A percentile compares a stretch with the other conserved stretches of the same genome.
phyloP scores from a whole-genome alignment of 2,888 invertebrate genomes.

The Seira sanloemensis region DNA sequence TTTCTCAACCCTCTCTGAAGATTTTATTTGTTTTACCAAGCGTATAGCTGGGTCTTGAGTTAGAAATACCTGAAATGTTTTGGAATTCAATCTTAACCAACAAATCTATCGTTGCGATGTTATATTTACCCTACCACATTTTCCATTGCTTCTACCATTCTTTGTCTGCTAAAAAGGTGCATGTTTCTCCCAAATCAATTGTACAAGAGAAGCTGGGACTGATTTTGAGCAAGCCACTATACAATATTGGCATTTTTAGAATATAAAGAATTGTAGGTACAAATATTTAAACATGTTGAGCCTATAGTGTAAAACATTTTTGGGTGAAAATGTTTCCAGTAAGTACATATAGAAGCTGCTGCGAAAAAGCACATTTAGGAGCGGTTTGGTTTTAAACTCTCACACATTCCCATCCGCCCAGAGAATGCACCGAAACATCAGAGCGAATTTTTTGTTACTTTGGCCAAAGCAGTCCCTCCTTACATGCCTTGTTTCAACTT shows the following conservation, averaged over 20 bases:
- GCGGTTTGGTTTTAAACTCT: background rate
- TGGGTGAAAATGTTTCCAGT: background rate
- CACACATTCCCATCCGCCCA: background rate
- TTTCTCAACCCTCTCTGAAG: no score
- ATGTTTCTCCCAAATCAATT: no score
- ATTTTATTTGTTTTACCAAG: no score
- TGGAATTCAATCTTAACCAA: no score
- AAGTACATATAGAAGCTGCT: background rate
- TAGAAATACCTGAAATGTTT: no score
- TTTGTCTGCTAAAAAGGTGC: no score
- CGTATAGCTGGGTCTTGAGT: no score
- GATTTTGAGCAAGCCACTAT: no score
- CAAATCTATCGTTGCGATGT: background rate
- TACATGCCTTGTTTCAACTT: slow-evolving; percentile 53
- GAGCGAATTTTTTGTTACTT: slow-evolving; percentile 17
- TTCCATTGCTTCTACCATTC: no score
- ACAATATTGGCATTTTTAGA: background rate
- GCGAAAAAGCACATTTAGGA: background rate
- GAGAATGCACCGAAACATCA: background rate
- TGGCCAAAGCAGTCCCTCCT: slow-evolving; percentile 43
- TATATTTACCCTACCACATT: background rate
- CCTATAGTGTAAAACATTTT: no score
- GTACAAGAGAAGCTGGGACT: no score
- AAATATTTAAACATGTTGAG: background rate
- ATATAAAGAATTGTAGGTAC: background rate